Evolutionary conservation across 2,113 vertebrate species (phyloP).

Genomic region (Osmerus eperlanus): DNA sequence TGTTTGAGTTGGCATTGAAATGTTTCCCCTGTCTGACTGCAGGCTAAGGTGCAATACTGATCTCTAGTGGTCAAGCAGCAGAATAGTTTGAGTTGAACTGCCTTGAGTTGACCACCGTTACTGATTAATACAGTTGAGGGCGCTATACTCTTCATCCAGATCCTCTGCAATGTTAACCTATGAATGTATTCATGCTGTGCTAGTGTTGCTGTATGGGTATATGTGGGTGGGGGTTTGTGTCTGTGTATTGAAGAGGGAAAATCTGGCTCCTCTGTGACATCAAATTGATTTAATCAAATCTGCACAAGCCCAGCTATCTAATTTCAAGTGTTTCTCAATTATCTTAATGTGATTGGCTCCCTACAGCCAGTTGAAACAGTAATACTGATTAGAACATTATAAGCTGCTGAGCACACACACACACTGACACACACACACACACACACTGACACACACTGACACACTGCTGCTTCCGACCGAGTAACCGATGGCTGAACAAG

Average conservation of each 20-base stretch:
- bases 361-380: conserved; percentile 48
- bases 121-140: too few relatives aligned
- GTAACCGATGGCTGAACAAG: conserved; percentile 55
- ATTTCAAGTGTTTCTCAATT: conserved; percentile 63
- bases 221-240: background rate
- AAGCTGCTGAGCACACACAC: conserved; percentile 36
- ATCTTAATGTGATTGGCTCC: conserved; percentile 68
- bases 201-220: background rate
- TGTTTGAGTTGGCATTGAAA: too few relatives aligned
- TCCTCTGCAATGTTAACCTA: too few relatives aligned
- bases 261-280: conserved; percentile 49
- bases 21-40: too few relatives aligned
- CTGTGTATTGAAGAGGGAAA: conserved; percentile 17
- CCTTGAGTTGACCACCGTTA: too few relatives aligned
- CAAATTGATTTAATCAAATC: conserved; percentile 65
- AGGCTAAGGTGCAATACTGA: too few relatives aligned
- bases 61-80: too few relatives aligned
- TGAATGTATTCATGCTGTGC: background rate
- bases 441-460: conserved; percentile 1
- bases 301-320: conserved; percentile 58
- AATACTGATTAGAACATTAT: conserved; percentile 57
- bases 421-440: background rate
- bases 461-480: conserved; percentile 9
- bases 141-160: too few relatives aligned
- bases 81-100: too few relatives aligned